Evolutionary conservation across 2,888 invertebrate species (phyloP).

Genomic region (Stegophylla sp.): DNA sequence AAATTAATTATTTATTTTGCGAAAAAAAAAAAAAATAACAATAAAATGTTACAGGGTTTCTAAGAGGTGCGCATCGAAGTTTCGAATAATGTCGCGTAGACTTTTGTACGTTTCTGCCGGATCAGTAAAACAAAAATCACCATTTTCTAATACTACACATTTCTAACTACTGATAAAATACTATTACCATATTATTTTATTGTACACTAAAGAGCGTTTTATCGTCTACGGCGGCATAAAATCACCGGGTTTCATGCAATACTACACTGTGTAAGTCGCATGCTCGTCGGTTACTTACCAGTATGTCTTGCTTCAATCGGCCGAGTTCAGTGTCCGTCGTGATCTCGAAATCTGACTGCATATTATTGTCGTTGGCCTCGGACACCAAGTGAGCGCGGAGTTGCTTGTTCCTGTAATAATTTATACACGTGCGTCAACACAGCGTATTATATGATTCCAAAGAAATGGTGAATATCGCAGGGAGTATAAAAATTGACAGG

Average conservation of each 20-base stretch:
- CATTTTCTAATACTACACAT: background rate
- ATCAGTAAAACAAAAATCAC: background rate
- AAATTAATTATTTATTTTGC: too few relatives aligned
- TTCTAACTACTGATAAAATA: background rate
- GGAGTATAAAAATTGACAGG: too few relatives aligned
- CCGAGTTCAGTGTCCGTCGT: slow-evolving; percentile 60
- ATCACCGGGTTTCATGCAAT: slow-evolving; percentile 44
- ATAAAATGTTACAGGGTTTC: too few relatives aligned
- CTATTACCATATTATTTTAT: background rate
- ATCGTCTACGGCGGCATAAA: slow-evolving; percentile 19
- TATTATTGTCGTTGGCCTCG: slow-evolving; percentile 71
- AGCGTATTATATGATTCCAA: too few relatives aligned
- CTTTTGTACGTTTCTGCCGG: background rate
- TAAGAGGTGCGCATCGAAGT: too few relatives aligned
- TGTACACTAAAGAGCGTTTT: background rate
- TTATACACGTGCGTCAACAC: background rate
- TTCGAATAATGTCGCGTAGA: background rate
- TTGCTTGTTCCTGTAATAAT: slow-evolving; percentile 72
- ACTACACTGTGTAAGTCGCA: background rate
- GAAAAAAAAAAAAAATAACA: too few relatives aligned
- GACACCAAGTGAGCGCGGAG: slow-evolving; percentile 77
- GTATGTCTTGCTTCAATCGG: slow-evolving; percentile 60
- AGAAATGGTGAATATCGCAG: background rate
- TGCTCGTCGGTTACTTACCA: slow-evolving; percentile 60
- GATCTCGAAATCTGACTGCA: slow-evolving; percentile 60